phyloP scores from a whole-genome alignment of 2,888 invertebrate species.

The Leucophora obtusa region DNA sequence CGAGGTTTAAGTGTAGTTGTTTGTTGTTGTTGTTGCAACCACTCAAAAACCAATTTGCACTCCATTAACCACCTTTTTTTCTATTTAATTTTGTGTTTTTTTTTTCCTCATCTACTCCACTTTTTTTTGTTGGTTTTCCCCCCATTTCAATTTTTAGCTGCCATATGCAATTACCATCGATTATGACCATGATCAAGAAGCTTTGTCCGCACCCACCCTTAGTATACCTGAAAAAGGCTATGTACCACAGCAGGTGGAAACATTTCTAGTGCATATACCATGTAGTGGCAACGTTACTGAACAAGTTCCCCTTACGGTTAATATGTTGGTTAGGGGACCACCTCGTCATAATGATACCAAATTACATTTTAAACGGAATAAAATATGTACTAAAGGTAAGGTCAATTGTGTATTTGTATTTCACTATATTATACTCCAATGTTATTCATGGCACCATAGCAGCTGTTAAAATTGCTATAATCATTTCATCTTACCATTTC shows the following conservation, averaged over 20 bases:
- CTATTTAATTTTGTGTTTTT: conserved; percentile 27
- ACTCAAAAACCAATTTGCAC: conserved; percentile 70
- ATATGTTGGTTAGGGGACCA: conserved; percentile 88
- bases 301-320: conserved; percentile 89
- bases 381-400: conserved; percentile 90
- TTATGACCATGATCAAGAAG: conserved; percentile 83
- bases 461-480: conserved; percentile 1
- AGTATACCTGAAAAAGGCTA: conserved; percentile 90
- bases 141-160: conserved; percentile 67
- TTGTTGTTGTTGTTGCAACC: conserved; percentile 53
- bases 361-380: conserved; percentile 89
- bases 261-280: conserved; percentile 88
- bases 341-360: conserved; percentile 86
- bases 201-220: conserved; percentile 88
- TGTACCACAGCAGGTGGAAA: conserved; percentile 88
- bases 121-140: not conserved
- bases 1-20: conserved; percentile 9
- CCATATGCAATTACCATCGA: conserved; percentile 80
- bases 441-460: conserved; percentile 8
- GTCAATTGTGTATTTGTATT: not conserved
- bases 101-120: conserved; percentile 10
- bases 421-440: not conserved
- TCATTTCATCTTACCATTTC: conserved; percentile 37
- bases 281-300: conserved; percentile 90
- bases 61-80: conserved; percentile 69